Evolutionary conservation across 2,797 vertebrate genomes (phyloP).

Genomic region (Pogoniulus pusillus): DNA sequence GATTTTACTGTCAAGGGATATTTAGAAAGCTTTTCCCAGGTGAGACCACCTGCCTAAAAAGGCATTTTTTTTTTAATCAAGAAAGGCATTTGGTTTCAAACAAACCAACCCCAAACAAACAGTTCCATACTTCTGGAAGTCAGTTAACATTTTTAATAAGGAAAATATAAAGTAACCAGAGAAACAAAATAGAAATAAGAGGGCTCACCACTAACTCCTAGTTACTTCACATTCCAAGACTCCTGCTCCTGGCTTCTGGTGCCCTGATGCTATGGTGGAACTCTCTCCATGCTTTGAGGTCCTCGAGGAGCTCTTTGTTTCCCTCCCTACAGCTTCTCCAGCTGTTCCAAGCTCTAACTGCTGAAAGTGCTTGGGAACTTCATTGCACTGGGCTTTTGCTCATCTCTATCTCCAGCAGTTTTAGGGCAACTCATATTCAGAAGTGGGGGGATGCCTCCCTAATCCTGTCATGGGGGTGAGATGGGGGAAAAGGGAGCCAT

Average conservation of each 20-base stretch:
- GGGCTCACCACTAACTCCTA: background rate
- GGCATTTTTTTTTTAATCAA: background rate
- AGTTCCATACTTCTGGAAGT: background rate
- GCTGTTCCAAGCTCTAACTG: background rate
- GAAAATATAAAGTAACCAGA: background rate
- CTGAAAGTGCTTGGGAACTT: background rate
- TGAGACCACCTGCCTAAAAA: background rate
- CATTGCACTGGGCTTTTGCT: background rate
- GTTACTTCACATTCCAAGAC: background rate
- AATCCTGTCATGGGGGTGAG: background rate
- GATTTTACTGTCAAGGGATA: background rate
- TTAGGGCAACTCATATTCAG: background rate
- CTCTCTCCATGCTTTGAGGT: background rate
- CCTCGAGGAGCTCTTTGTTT: background rate
- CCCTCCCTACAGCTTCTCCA: background rate
- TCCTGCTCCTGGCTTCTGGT: background rate
- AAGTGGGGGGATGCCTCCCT: background rate
- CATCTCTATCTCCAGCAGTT: background rate
- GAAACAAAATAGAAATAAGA: background rate
- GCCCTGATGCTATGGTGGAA: background rate
- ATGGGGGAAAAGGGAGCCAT: accelerated
- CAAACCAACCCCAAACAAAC: background rate
- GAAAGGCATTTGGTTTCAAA: background rate
- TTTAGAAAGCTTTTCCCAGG: background rate
- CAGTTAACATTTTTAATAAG: background rate